phyloP scores from a whole-genome alignment of 1,140 invertebrate genomes.

The Pomacea maculata region DNA sequence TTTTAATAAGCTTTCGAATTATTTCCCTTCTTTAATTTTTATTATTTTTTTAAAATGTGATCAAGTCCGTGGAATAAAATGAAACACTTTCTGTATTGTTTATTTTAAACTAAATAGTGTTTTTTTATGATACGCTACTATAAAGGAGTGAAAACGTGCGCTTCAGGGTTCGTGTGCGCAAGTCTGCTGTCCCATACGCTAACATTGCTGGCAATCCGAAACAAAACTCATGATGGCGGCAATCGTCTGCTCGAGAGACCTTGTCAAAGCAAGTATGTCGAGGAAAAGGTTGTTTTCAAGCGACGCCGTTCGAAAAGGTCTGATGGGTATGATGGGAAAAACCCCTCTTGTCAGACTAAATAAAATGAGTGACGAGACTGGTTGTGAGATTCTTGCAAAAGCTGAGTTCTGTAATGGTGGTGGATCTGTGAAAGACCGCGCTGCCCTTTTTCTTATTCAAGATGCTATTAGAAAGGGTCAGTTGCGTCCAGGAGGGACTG shows the following conservation, averaged over 20 bases:
- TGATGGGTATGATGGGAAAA: slow-evolving; percentile 61
- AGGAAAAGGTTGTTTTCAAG: slow-evolving; percentile 2
- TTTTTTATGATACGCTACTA: too few species aligned
- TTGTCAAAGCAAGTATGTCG: background rate
- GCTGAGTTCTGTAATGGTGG: slow-evolving; percentile 66
- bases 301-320: slow-evolving; percentile 51
- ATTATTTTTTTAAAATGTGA: too few species aligned
- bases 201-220: background rate
- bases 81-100: too few species aligned
- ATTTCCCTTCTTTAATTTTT: too few species aligned
- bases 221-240: background rate
- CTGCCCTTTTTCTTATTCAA: slow-evolving; percentile 63
- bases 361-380: slow-evolving; percentile 65
- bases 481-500: slow-evolving; percentile 58
- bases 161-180: too few species aligned
- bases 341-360: slow-evolving; percentile 64
- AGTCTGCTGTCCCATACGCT: too few species aligned
- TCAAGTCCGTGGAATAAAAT: too few species aligned
- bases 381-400: slow-evolving; percentile 65
- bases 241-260: slow-evolving; percentile 6
- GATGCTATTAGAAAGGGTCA: slow-evolving; percentile 59
- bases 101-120: too few species aligned
- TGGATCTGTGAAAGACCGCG: slow-evolving; percentile 65
- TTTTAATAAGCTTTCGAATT: background rate
- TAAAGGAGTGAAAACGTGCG: too few species aligned